Base-by-base conservation (phyloP, 1,140 invertebrate species). In the Micrasema minimum region DNA sequence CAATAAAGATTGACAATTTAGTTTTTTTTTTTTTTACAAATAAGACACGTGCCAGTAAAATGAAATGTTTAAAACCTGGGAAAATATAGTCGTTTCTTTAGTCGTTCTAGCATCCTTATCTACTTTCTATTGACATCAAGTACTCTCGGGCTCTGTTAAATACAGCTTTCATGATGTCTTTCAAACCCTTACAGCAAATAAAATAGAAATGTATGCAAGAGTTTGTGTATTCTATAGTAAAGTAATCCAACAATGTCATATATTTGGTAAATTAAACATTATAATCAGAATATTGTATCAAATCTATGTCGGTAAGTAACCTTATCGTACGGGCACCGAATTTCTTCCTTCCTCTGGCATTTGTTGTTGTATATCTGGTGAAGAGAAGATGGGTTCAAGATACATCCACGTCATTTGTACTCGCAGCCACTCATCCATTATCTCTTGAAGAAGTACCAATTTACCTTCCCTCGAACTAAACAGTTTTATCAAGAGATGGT, bases 351-450 rank as follows among this genome's bases (percentile, higher is more conserved):
- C 87, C 80, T 96, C 94, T 0, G 96, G 96, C 91, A 98, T 94
- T 89, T 94, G 92, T 72, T 92, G 90, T 84, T 98, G 97, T 80
- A 99, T 99, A 83, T 99, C 97, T 2, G 96, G 96, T 16, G 96
- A 98, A 2, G 94, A 94, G 81, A 99, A 99, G 75, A 99, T 98
- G 1, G 97, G 97, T 79, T 99, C 97, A 74, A 99, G 85, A 81
- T 99, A 98, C 85, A 98, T 92, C 96, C 97, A 99, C 1, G 95
- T 97, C 1, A 91, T 88, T 83, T 99, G 96, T 14, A 99, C 96
- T 79, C 95, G 95, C 5, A 98, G 80, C 96, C 96, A 99, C 78
- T 97, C 93, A 80, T 99, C 96, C 73, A 99, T 83, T 75, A 98
- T 96, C 79, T 97, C 96, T 87, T 95, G 92, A 1, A 95, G 80